A percentile compares a stretch with the other conserved stretches of the same genome.
These are phyloP conservation scores for Noturus placidus DNA, from an alignment of 2,113 vertebrate genomes.

Conservation along the genomic window DNA sequence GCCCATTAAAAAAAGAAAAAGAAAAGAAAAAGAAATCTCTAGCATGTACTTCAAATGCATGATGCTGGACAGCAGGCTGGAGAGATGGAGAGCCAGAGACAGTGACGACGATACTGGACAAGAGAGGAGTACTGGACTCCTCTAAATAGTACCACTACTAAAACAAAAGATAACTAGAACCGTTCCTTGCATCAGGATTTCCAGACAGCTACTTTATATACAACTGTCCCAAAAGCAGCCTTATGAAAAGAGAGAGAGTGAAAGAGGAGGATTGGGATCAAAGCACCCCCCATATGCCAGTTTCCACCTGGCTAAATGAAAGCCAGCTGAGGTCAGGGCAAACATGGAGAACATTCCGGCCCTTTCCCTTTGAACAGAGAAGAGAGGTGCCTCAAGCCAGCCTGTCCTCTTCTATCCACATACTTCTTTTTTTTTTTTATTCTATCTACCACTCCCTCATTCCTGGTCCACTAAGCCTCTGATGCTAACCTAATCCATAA, in stretches of 20 bases:
- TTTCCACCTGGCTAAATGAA: slow-evolving; percentile 45
- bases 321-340: slow-evolving; percentile 47
- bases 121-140: not conserved
- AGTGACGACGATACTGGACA: slow-evolving; percentile 14
- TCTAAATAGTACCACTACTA: not conserved
- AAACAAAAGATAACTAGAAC: slow-evolving; percentile 15
- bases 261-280: slow-evolving; percentile 45
- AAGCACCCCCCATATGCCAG: slow-evolving; percentile 38
- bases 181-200: not conserved
- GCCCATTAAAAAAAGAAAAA: not conserved
- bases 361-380: slow-evolving; percentile 31
- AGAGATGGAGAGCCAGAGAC: slow-evolving; percentile 14
- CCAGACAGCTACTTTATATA: slow-evolving; percentile 5
- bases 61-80: not conserved
- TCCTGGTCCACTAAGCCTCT: slow-evolving; percentile 1
- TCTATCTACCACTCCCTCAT: not conserved
- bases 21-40: not conserved
- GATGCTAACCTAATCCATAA: slow-evolving; percentile 32
- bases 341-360: slow-evolving; percentile 36
- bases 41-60: not conserved
- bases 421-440: slow-evolving; percentile 6
- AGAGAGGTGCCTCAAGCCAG: slow-evolving; percentile 33
- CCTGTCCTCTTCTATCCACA: slow-evolving; percentile 27
- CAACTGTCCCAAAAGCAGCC: slow-evolving; percentile 17
- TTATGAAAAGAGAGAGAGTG: slow-evolving; percentile 25